A percentile compares a stretch with the other conserved stretches of the same genome.
phyloP scores from a whole-genome alignment of 2,113 vertebrate species.

The Scophthalmus maximus region DNA sequence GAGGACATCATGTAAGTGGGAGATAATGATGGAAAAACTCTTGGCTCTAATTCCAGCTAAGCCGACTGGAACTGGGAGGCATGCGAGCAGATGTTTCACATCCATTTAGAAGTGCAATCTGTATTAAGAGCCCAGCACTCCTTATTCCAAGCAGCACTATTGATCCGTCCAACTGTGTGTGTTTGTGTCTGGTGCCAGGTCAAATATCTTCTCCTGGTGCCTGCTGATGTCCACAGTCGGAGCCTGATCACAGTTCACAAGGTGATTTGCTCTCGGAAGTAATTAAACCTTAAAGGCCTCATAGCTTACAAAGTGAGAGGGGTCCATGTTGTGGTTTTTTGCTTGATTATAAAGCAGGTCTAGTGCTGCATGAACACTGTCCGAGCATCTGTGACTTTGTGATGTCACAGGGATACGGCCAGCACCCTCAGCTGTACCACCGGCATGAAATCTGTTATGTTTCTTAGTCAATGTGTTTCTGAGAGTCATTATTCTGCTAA shows the following conservation, averaged over 20 bases:
- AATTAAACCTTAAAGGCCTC: slow-evolving; percentile 6
- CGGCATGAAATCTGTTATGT: no score
- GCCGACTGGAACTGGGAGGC: slow-evolving; percentile 56
- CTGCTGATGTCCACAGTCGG: slow-evolving; percentile 29
- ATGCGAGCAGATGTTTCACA: slow-evolving; percentile 60
- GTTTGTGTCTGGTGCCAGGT: slow-evolving; percentile 65
- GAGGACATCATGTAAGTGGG: slow-evolving; percentile 59
- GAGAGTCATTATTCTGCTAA: no score
- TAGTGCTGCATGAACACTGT: no score
- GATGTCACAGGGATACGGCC: no score
- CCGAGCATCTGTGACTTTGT: no score
- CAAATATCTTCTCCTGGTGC: slow-evolving; percentile 60
- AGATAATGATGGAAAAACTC: slow-evolving; percentile 50
- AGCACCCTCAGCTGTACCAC: no score
- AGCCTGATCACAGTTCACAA: slow-evolving; percentile 46
- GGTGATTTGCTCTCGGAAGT: slow-evolving; percentile 25
- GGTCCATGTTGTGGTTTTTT: no score
- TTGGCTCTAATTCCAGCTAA: slow-evolving; percentile 40
- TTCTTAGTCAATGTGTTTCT: no score
- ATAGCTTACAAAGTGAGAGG: neutral
- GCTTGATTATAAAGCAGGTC: no score
- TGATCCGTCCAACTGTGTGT: slow-evolving; percentile 63
- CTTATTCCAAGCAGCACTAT: slow-evolving; percentile 68
- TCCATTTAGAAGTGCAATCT: slow-evolving; percentile 74
- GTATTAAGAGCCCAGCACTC: slow-evolving; percentile 64